Evolutionary conservation across 2,113 vertebrate genomes (phyloP).

Genomic region (Herpailurus yagouaroundi): DNA sequence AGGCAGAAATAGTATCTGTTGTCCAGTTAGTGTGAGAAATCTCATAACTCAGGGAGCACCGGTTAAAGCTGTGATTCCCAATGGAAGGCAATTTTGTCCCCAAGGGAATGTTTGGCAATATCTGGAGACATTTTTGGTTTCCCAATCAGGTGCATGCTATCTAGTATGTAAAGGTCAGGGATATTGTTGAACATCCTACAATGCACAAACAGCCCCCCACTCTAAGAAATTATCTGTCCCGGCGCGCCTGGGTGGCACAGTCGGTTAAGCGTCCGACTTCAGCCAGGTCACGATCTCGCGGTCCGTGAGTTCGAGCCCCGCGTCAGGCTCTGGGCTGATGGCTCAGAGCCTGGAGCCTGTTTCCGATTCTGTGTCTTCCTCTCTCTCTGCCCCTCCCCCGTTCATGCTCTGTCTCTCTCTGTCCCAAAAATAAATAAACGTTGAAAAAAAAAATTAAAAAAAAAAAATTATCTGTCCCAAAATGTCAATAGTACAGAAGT

Average conservation of each 20-base stretch:
- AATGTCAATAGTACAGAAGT: not conserved
- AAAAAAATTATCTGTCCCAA: not conserved
- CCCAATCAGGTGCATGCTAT: not conserved
- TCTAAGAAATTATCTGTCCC: not conserved
- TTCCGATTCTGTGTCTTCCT: no score
- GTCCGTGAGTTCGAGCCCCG: no score
- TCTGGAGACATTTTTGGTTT: not conserved
- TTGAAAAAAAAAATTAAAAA: no score
- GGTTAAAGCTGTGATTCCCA: not conserved
- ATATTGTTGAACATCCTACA: not conserved
- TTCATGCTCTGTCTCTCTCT: no score
- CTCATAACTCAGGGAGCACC: not conserved
- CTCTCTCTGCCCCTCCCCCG: no score
- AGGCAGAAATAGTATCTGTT: not conserved
- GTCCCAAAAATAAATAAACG: no score
- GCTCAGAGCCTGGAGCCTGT: no score
- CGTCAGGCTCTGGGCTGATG: no score
- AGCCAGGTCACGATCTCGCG: no score
- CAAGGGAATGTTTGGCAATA: not conserved
- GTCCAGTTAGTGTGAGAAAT: not conserved
- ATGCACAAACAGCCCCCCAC: not conserved
- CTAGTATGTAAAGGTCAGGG: not conserved
- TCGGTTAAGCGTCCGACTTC: no score
- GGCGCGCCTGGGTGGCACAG: no score
- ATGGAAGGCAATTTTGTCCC: not conserved